A percentile compares a stretch with the other conserved stretches of the same genome.
Conservation (phyloP, 2,113 vertebrate species). For the Festucalex cinctus region DNA sequence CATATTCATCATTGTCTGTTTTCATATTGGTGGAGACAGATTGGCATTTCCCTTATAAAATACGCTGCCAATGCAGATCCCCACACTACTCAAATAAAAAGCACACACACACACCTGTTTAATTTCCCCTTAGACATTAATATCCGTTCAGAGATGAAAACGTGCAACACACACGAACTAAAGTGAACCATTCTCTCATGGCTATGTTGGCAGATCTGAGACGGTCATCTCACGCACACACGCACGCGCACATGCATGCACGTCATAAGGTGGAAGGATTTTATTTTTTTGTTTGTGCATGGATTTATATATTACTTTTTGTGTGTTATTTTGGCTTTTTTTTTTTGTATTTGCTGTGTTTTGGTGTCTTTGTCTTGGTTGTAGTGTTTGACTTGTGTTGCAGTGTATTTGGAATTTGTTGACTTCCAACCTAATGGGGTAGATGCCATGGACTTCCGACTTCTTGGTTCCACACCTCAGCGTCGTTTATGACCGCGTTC, state of each 20-base stretch:
- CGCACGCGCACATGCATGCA: background rate
- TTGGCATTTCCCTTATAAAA: background rate
- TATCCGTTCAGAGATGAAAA: conserved; percentile 38
- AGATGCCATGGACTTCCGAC: no score
- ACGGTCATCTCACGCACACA: conserved; percentile 11
- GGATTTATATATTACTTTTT: no score
- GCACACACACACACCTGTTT: conserved; percentile 18
- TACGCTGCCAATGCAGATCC: background rate
- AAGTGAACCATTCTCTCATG: conserved; percentile 11
- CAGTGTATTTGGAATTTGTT: no score
- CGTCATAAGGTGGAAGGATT: no score
- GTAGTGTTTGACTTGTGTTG: no score
- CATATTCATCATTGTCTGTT: conserved; percentile 6
- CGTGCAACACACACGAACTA: conserved; percentile 3
- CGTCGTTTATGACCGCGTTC: no score
- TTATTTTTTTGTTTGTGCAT: no score
- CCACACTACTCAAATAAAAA: background rate
- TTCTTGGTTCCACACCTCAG: no score
- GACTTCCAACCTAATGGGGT: no score
- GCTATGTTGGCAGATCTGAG: conserved; percentile 13
- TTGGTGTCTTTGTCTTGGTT: no score
- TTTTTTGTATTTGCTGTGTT: no score
- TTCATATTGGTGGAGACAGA: background rate
- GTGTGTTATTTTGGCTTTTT: no score
- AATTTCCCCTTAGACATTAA: conserved; percentile 54